phyloP scores from a whole-genome alignment of 2,113 vertebrate species.

The Salvelinus sp. region DNA sequence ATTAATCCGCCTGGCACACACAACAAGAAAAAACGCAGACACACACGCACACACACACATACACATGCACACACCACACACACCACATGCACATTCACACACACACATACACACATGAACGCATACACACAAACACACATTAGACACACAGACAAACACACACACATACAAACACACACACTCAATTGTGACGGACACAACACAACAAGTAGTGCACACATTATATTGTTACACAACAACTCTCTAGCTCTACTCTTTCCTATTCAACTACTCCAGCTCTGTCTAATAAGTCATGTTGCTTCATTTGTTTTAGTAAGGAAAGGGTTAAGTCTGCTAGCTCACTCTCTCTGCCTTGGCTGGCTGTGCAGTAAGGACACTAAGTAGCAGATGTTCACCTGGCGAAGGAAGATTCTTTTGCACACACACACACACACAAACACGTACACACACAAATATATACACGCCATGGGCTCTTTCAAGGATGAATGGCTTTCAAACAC shows the following conservation, averaged over 20 bases:
- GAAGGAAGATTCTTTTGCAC: conserved; percentile 58
- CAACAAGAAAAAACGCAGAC: conserved; percentile 20
- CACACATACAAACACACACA: background rate
- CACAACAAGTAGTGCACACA: background rate
- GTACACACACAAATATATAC: conserved; percentile 18
- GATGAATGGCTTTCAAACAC: too few relatives aligned
- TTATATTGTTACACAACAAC: background rate
- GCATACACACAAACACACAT: conserved; percentile 6
- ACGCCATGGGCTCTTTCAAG: too few relatives aligned
- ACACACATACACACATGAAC: conserved; percentile 7
- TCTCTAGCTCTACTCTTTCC: background rate
- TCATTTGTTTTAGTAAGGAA: conserved; percentile 39
- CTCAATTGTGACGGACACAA: background rate
- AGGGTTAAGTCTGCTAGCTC: conserved; percentile 61
- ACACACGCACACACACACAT: background rate
- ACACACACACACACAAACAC: conserved; percentile 14
- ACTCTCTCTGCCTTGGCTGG: conserved; percentile 61
- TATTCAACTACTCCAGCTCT: background rate
- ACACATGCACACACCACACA: background rate
- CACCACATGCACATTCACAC: conserved; percentile 24
- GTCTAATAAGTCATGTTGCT: background rate
- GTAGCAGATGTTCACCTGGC: conserved; percentile 78
- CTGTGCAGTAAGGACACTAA: conserved; percentile 67
- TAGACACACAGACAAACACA: too few relatives aligned
- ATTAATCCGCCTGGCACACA: conserved; percentile 67